Base-by-base conservation (phyloP, 2,113 vertebrate species). In the Strix uralensis region DNA sequence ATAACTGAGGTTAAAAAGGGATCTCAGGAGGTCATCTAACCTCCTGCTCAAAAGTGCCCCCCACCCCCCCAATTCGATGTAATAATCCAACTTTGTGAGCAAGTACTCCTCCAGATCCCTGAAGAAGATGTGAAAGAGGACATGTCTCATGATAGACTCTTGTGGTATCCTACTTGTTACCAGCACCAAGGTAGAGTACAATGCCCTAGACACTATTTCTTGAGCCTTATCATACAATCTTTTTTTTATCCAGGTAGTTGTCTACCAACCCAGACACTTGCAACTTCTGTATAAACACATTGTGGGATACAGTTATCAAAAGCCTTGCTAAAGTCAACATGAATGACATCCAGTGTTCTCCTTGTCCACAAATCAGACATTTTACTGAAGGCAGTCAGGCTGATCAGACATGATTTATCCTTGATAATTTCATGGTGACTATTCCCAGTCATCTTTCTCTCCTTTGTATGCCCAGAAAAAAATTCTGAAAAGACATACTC, bases 81-180 rank as follows among this genome's bases (percentile, higher is more conserved):
- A 42, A 47, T 54, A 18, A 88, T 74, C 30, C 11, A 54, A 54
- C 23, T 70, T 59, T 29, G 2, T 54, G 16, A 75, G 22, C 72
- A 83, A 73, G 15, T 67, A 57, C 20, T 73, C 6, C 29, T 59
- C 18, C 40, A 65, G 34, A n/a, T 22, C 23, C 57, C 19, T 55
- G 63, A 57, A n/a, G 52, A 58, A 71, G 10, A 81, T 65, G 26
- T 40, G 29, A 47, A 65, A 81, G 18, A 47, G 5, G 10, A 54
- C 44, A 40, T 13, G 15, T 29, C 21, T 22, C 23, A 19, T 0
- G 1, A 40, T 0, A 61, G 20, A 26, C 27, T 62, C 1, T 38
- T 40, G 29, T 17, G 7, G 5, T 32, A 40, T 34, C 42, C 36
- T 65, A 13, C 18, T 13, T 52, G 13, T 36, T 63, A 55, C 21